Conservation (phyloP, 1,140 invertebrate species). For the Lordiphosa collinella region DNA sequence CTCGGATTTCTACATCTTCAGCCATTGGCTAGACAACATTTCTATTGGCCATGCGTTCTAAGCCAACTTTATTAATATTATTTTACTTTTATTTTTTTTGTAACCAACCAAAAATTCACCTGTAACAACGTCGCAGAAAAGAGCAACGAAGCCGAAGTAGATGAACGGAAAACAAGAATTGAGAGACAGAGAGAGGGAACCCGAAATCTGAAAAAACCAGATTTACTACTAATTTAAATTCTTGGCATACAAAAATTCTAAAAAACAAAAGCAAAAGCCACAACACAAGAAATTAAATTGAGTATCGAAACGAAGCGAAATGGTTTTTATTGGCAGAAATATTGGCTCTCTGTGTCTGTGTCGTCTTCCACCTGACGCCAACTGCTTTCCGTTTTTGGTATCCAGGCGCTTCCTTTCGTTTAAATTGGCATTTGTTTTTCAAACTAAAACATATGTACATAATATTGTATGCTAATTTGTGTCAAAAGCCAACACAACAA, state of each 20-base stretch:
- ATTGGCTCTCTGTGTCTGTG: slow-evolving; percentile 27
- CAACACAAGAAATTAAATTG: slow-evolving; percentile 40
- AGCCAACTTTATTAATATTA: slow-evolving; percentile 1
- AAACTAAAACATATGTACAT: slow-evolving; percentile 19
- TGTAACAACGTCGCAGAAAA: slow-evolving; percentile 58
- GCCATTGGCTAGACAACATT: neutral
- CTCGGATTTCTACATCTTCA: too few relatives aligned
- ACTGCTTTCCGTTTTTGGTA: slow-evolving; percentile 4
- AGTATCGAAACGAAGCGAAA: slow-evolving; percentile 66
- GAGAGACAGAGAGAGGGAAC: slow-evolving; percentile 27
- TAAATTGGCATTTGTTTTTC: slow-evolving; percentile 39
- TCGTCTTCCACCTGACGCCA: slow-evolving; percentile 2
- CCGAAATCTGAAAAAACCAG: slow-evolving; percentile 69
- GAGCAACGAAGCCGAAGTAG: slow-evolving; percentile 24
- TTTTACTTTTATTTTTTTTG: neutral
- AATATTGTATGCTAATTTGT: slow-evolving; percentile 52
- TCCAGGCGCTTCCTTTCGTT: slow-evolving; percentile 29
- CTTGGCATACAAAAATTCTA: slow-evolving; percentile 70
- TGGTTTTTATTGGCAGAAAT: slow-evolving; percentile 62
- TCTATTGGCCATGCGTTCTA: slow-evolving; percentile 21
- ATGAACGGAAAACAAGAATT: slow-evolving; percentile 53
- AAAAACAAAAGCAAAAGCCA: slow-evolving; percentile 22
- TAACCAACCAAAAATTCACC: slow-evolving; percentile 46
- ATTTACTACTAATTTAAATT: slow-evolving; percentile 78
- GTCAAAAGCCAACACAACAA: slow-evolving; percentile 18